phyloP scores from a whole-genome alignment of 2,797 vertebrate species.

The Philypnodon macrostomus region DNA sequence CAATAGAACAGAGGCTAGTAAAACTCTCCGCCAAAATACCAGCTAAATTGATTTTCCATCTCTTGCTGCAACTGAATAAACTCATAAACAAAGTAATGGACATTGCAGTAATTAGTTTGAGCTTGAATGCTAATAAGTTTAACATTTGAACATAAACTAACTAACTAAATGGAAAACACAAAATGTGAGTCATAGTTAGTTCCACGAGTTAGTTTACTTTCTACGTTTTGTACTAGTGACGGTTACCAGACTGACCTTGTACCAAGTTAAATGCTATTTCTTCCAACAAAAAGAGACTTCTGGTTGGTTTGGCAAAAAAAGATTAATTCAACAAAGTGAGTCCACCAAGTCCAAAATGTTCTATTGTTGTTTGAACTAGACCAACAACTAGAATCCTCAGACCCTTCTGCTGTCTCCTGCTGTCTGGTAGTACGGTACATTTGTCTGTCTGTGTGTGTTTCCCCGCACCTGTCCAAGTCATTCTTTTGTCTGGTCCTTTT shows the following conservation, averaged over 20 bases:
- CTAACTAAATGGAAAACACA: no score
- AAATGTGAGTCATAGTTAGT: no score
- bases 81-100: background rate
- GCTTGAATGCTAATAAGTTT: conserved; percentile 6
- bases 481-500: conserved; percentile 36
- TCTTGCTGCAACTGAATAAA: conserved; percentile 12
- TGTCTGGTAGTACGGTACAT: no score
- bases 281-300: conserved; percentile 18
- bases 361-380: conserved; percentile 30
- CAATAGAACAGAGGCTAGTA: background rate
- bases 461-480: conserved; percentile 62
- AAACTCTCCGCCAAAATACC: background rate
- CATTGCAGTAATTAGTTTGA: background rate
- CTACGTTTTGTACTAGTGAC: no score
- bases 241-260: conserved; percentile 42
- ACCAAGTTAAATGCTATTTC: conserved; percentile 21
- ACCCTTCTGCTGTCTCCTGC: conserved; percentile 53
- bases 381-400: conserved; percentile 60
- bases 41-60: conserved; percentile 24
- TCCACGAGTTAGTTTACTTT: no score
- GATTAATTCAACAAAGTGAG: conserved; percentile 12
- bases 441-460: conserved; percentile 26
- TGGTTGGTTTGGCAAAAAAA: conserved; percentile 9
- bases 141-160: no score
- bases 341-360: conserved; percentile 7